phyloP scores from a whole-genome alignment of 2,113 vertebrate species.

The Numida meleagris region DNA sequence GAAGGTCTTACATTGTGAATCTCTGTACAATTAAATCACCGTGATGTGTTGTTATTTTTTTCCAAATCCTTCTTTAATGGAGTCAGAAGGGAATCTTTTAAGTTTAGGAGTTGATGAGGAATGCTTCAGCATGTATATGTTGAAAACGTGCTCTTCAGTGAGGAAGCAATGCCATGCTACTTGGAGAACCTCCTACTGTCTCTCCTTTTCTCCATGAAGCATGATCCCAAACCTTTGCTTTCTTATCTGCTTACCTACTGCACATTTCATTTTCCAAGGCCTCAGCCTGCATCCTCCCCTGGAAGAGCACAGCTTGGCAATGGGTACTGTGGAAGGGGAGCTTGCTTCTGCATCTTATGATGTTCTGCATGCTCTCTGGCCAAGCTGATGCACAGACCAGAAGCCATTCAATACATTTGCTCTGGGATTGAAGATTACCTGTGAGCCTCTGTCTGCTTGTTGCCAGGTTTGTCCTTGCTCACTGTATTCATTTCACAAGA shows the following conservation, averaged over 20 bases:
- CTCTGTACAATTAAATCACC: background rate
- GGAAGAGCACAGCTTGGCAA: background rate
- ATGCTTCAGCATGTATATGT: background rate
- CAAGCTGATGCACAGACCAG: background rate
- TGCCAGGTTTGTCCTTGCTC: background rate
- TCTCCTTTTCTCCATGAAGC: background rate
- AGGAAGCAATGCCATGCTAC: background rate
- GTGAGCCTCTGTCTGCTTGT: background rate
- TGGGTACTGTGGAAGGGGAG: background rate
- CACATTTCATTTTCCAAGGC: fast-evolving
- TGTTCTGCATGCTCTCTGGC: background rate
- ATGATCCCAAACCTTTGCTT: background rate
- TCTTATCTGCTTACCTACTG: background rate
- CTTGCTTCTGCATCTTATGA: fast-evolving
- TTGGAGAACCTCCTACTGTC: background rate
- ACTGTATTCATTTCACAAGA: background rate
- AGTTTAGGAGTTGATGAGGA: background rate
- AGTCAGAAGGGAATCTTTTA: background rate
- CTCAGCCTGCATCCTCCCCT: background rate
- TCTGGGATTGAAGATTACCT: background rate
- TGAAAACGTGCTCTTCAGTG: background rate
- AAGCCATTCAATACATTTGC: fast-evolving
- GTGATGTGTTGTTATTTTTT: fast-evolving
- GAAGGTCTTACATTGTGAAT: background rate
- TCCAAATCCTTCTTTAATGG: background rate